Conservation (phyloP, 2,888 invertebrate genomes). For the Philonicus albiceps region DNA sequence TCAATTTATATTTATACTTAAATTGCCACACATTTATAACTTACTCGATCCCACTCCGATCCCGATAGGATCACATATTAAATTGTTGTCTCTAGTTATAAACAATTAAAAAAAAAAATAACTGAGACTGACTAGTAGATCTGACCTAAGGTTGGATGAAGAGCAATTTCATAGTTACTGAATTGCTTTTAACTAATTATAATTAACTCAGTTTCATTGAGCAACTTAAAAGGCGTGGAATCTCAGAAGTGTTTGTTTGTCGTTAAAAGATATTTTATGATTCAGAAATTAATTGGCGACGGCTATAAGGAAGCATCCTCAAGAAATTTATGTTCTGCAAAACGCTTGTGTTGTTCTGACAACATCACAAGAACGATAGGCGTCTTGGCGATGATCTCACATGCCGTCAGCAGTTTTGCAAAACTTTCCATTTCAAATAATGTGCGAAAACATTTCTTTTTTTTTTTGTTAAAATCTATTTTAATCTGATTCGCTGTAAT, state of each 20-base stretch:
- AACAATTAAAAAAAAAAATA: too few species aligned
- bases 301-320: not conserved
- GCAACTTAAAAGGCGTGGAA: not conserved
- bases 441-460: not conserved
- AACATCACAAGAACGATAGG: not conserved
- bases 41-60: too few species aligned
- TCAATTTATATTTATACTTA: too few species aligned
- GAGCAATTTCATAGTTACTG: too few species aligned
- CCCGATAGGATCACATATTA: too few species aligned
- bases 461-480: not conserved
- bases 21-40: too few species aligned
- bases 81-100: too few species aligned
- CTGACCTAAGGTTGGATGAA: too few species aligned
- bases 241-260: not conserved
- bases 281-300: not conserved
- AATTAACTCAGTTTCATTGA: not conserved
- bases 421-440: slow-evolving; percentile 22
- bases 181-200: not conserved
- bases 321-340: not conserved
- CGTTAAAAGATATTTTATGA: not conserved
- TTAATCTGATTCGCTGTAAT: not conserved
- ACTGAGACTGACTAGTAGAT: too few species aligned
- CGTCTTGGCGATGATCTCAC: not conserved
- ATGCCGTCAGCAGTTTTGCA: not conserved
- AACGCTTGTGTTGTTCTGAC: not conserved